phyloP scores from a whole-genome alignment of 23 tunicate genomes.

The Clavelina lepadiformis region DNA sequence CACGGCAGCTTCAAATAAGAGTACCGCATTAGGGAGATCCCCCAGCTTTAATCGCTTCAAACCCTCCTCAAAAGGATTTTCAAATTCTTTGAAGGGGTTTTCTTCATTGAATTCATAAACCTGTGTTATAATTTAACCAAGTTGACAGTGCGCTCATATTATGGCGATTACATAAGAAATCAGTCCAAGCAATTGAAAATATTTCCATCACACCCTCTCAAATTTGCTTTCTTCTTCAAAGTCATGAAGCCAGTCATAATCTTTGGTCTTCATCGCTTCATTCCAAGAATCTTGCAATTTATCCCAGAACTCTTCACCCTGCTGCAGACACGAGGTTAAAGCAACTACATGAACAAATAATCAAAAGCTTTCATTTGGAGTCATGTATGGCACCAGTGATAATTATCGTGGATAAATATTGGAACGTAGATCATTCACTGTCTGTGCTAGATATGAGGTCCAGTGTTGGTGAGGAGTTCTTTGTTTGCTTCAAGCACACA shows the following conservation, averaged over 20 bases:
- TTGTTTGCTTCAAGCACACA: too few relatives aligned
- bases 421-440: too few relatives aligned
- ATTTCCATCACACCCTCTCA: too few relatives aligned
- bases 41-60: constrained; percentile 60
- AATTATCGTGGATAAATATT: too few relatives aligned
- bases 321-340: not conserved
- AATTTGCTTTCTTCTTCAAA: too few relatives aligned
- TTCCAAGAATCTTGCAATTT: constrained; percentile 54
- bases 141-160: too few relatives aligned
- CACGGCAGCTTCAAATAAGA: constrained; percentile 80
- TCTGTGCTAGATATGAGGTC: too few relatives aligned
- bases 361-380: too few relatives aligned
- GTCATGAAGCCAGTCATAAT: constrained; percentile 63
- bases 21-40: constrained; percentile 89
- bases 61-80: constrained; percentile 81
- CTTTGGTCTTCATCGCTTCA: constrained; percentile 34
- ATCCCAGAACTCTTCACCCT: constrained; percentile 32
- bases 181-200: too few relatives aligned
- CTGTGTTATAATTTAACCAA: constrained; percentile 23
- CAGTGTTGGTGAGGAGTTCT: too few relatives aligned
- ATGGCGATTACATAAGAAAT: too few relatives aligned
- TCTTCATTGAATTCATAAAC: constrained; percentile 63
- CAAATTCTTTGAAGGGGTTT: constrained; percentile 66
- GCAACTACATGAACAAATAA: not conserved
- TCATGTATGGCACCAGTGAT: too few relatives aligned